These are phyloP conservation scores for Eriosoma lanigerum DNA, from an alignment of 1,140 invertebrate species.

Conservation along the genomic window DNA sequence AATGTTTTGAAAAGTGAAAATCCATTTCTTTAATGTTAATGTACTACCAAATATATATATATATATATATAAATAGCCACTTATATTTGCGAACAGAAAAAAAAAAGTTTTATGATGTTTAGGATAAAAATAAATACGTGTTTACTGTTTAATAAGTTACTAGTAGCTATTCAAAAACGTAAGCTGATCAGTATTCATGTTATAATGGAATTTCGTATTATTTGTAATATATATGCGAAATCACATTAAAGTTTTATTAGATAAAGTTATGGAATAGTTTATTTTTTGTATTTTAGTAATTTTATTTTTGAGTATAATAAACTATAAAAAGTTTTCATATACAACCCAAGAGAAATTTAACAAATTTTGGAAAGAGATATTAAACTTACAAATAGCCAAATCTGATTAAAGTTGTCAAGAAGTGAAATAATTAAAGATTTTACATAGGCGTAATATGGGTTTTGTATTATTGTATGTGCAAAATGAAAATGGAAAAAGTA, in stretches of 20 bases:
- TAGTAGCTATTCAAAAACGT: too few relatives aligned
- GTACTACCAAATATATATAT: not conserved
- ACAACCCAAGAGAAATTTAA: not conserved
- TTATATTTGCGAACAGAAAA: too few relatives aligned
- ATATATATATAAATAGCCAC: too few relatives aligned
- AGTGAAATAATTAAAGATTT: too few relatives aligned
- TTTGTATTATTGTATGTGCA: too few relatives aligned
- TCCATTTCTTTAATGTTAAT: not conserved
- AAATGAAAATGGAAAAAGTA: too few relatives aligned
- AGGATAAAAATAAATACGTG: too few relatives aligned
- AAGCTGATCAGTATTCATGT: too few relatives aligned
- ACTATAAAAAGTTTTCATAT: not conserved
- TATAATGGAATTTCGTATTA: not conserved
- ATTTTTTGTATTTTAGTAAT: not conserved
- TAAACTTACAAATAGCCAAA: not conserved
- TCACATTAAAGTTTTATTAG: slow-evolving; percentile 3
- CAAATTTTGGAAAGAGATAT: not conserved
- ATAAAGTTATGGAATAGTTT: slow-evolving; percentile 17
- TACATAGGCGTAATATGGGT: too few relatives aligned
- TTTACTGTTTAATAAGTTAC: too few relatives aligned
- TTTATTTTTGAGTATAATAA: slow-evolving; percentile 2
- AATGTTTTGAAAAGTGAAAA: not conserved
- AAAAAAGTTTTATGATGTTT: too few relatives aligned
- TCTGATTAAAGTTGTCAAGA: too few relatives aligned
- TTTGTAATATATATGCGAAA: not conserved